Evolutionary conservation across 2,888 invertebrate species (phyloP), one percentile per base, ranked within the genome.

Genomic region (Phortica magna): DNA sequence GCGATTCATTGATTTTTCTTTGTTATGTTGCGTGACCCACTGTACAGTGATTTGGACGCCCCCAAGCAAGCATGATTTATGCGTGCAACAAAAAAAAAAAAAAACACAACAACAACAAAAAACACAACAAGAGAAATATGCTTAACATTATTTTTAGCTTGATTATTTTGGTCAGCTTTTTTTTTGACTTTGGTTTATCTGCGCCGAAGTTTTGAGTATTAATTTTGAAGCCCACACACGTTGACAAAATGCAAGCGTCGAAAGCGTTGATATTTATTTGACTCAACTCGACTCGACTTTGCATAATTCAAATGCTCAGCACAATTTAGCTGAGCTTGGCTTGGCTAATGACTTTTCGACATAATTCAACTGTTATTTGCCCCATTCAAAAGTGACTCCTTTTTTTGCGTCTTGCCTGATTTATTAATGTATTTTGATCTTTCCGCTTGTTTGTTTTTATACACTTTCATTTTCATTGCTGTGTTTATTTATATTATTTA

Each of bases 181-280:
- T 48, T 48, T 48, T 48, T 48, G 2, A 5, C 14, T 48, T 48
- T 48, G 48, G 10, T 48, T 48, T 9, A 48, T 9, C 48, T 48
- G 48, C 14, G 48, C 17, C 55, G 55, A 43, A 42, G 19, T 41
- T 67, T 4, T 67, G 17, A 41, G 43, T 64, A 73, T 70, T 87
- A 31, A 31, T 87, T 42, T 10, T n/a, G 55, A 7, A 22, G 68
- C 70, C 70, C 70, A 71, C 70, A 71, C 70, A 71, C 70, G 70
- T 71, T 71, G 70, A 71, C 55, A 71, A 71, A 71, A 19, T 71
- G 70, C 70, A 48, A 10, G 12, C 12, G 43, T 17, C 64, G 64
- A 10, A 64, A 17, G 31, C 31, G 3, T 48, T 6, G 48, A 48
- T 9, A 48, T 48, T 48, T 48, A 48, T 48, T 48, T 12, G 48